Percentiles rank a stretch among this genome's conserved stretches.
phyloP scores from a whole-genome alignment of 2,797 vertebrate species.

The Microctenopoma lineatum region DNA sequence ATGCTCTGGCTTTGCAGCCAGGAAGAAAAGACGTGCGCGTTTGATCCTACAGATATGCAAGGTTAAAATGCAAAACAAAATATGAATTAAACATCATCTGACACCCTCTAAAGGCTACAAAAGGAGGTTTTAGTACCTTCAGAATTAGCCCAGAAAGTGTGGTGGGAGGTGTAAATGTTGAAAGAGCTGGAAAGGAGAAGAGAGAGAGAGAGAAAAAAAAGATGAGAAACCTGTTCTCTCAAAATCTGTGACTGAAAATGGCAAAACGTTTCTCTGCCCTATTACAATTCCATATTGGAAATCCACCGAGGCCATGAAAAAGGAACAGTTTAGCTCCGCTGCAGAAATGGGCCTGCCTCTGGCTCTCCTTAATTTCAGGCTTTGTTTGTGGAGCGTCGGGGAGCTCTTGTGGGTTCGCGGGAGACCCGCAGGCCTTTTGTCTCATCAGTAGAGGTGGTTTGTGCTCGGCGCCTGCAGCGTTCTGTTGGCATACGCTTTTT shows the following conservation, averaged over 20 bases:
- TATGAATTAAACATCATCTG: slow-evolving; percentile 73
- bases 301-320: slow-evolving; percentile 74
- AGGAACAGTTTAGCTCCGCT: slow-evolving; percentile 76
- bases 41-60: slow-evolving; percentile 59
- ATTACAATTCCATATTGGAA: slow-evolving; percentile 58
- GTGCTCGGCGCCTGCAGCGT: slow-evolving; percentile 75
- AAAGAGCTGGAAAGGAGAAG: slow-evolving; percentile 24
- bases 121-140: slow-evolving; percentile 56
- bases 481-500: slow-evolving; percentile 68
- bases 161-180: slow-evolving; percentile 60
- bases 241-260: slow-evolving; percentile 62
- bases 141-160: slow-evolving; percentile 61
- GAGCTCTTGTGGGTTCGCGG: slow-evolving; percentile 76
- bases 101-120: slow-evolving; percentile 53
- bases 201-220: not conserved
- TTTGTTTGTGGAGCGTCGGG: slow-evolving; percentile 80
- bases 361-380: slow-evolving; percentile 84
- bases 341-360: slow-evolving; percentile 75
- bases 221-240: slow-evolving; percentile 45
- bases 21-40: slow-evolving; percentile 45
- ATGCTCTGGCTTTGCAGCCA: slow-evolving; percentile 45
- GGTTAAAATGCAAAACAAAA: slow-evolving; percentile 66
- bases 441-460: slow-evolving; percentile 75
- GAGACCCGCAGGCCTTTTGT: slow-evolving; percentile 82
- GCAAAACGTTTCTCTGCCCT: slow-evolving; percentile 44